Conservation (phyloP, 1,140 invertebrate species). For the Polyergus mexicanus region DNA sequence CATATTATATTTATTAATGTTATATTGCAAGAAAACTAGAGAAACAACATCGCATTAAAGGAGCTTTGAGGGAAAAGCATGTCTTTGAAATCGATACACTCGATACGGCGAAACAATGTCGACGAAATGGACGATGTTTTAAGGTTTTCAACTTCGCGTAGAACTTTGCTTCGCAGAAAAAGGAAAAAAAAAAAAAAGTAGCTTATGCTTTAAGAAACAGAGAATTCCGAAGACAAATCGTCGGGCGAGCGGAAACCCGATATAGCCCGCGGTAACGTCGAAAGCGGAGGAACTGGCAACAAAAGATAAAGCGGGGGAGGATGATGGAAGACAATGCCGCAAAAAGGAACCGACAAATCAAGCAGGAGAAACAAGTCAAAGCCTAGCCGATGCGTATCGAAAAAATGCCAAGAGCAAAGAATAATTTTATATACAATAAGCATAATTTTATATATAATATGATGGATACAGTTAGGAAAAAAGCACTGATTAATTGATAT, state of each 20-base stretch:
- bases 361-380: conserved; percentile 60
- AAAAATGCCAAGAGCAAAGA: conserved; percentile 47
- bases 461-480: conserved; percentile 16
- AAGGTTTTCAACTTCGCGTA: conserved; percentile 59
- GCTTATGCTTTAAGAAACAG: conserved; percentile 64
- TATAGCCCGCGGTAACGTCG: conserved; percentile 62
- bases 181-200: conserved; percentile 42
- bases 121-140: conserved; percentile 58
- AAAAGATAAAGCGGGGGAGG: conserved; percentile 59
- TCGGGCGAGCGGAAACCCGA: conserved; percentile 58
- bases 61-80: conserved; percentile 23
- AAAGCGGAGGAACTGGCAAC: conserved; percentile 61
- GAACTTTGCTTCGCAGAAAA: conserved; percentile 46
- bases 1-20: conserved; percentile 21
- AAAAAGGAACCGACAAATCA: conserved; percentile 58
- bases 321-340: conserved; percentile 59
- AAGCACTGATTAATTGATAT: not conserved
- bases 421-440: conserved; percentile 29
- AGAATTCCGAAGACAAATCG: conserved; percentile 63
- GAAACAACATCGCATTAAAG: conserved; percentile 24
- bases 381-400: conserved; percentile 35
- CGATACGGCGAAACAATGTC: conserved; percentile 45
- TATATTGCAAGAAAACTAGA: not conserved
- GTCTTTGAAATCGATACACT: conserved; percentile 49
- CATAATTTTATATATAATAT: not conserved